These are phyloP conservation scores for Ictalurus punctatus DNA, from an alignment of 2,113 vertebrate genomes.

Conservation along the genomic window DNA sequence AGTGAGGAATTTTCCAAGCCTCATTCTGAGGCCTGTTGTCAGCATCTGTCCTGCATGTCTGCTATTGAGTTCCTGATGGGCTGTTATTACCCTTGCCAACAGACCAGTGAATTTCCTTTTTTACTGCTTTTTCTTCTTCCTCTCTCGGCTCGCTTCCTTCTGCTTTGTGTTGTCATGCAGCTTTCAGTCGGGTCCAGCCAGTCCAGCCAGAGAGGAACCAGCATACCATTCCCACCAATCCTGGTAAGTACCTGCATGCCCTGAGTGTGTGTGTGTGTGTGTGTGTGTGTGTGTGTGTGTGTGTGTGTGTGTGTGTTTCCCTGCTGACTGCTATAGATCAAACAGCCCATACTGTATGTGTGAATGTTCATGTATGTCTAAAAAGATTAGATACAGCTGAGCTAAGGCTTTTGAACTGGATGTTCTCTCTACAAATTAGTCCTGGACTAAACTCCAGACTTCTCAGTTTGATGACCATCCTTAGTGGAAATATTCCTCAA, in stretches of 20 bases:
- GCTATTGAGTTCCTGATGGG: slow-evolving; percentile 5
- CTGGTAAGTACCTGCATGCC: slow-evolving; percentile 70
- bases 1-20: background rate
- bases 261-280: slow-evolving; percentile 4
- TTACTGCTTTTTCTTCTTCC: slow-evolving; percentile 41
- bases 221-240: slow-evolving; percentile 66
- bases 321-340: slow-evolving; percentile 18
- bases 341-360: slow-evolving; percentile 22
- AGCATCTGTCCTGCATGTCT: slow-evolving; percentile 35
- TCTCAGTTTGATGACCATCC: background rate
- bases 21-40: background rate
- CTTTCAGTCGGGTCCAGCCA: slow-evolving; percentile 72
- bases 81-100: background rate
- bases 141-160: slow-evolving; percentile 50
- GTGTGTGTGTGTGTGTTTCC: background rate
- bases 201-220: slow-evolving; percentile 66
- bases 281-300: background rate
- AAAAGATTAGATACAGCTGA: background rate
- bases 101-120: slow-evolving; percentile 20
- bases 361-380: slow-evolving; percentile 4
- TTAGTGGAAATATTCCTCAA: background rate
- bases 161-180: slow-evolving; percentile 67
- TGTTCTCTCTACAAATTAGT: background rate
- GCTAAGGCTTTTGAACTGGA: background rate
- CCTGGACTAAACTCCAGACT: background rate